Conservation (phyloP, 2,888 invertebrate species). For the Epirrhoe tristata region DNA sequence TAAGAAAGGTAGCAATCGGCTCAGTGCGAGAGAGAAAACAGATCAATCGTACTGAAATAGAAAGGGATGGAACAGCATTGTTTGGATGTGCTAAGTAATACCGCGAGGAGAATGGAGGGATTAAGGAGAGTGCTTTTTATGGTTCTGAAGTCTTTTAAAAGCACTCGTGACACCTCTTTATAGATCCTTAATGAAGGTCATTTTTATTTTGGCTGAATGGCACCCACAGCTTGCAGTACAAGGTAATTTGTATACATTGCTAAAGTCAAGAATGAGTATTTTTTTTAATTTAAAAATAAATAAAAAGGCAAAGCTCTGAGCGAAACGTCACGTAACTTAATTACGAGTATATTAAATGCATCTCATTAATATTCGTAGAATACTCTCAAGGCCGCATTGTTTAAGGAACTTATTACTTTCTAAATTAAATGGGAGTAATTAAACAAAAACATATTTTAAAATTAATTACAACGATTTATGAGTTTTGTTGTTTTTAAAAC, state of each 20-base stretch:
- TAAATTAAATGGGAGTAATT: not conserved
- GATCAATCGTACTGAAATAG: not conserved
- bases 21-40: conserved; percentile 6
- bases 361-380: not conserved
- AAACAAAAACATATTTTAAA: not conserved
- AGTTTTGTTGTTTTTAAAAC: too few species aligned
- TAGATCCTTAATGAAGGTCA: not conserved
- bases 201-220: not conserved
- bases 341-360: conserved; percentile 1
- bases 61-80: conserved; percentile 5
- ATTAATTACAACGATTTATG: not conserved
- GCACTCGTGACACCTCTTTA: not conserved
- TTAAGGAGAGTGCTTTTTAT: conserved; percentile 10
- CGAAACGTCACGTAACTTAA: not conserved
- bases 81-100: conserved; percentile 22
- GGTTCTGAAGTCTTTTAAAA: not conserved
- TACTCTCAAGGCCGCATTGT: not conserved
- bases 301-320: not conserved
- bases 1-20: conserved; percentile 28
- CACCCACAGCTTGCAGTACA: too few species aligned
- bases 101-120: not conserved
- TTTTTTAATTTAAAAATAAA: too few species aligned
- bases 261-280: not conserved
- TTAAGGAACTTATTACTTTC: not conserved
- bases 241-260: too few species aligned